These are phyloP conservation scores for Varanus komodoensis DNA, from an alignment of 2,113 vertebrate genomes.

Conservation along the genomic window DNA sequence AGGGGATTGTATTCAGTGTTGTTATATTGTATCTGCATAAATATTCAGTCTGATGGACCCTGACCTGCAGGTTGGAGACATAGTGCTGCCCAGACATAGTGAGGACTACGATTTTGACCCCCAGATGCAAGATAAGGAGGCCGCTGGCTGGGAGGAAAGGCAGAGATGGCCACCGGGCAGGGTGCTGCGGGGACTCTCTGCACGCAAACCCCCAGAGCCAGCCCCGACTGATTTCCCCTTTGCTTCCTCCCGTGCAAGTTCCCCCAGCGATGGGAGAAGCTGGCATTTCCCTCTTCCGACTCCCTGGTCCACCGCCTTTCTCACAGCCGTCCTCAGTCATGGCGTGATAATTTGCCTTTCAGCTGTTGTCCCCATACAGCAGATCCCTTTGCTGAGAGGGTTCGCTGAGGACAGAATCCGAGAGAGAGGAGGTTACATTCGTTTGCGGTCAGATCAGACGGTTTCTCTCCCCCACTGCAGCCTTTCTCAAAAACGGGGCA, in stretches of 20 bases:
- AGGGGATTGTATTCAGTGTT: neutral
- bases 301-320: no score
- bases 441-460: neutral
- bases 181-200: neutral
- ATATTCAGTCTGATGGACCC: neutral
- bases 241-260: neutral
- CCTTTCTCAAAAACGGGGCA: neutral
- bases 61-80: no score
- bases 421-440: neutral
- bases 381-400: neutral
- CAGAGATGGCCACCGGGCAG: no score
- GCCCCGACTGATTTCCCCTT: neutral
- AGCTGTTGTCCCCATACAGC: neutral
- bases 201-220: neutral
- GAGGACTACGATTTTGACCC: no score
- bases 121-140: neutral
- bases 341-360: neutral
- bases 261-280: no score
- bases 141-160: neutral
- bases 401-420: neutral
- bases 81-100: no score
- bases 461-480: no score
- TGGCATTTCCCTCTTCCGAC: no score
- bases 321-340: neutral
- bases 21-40: neutral